Conservation (phyloP, 2,113 vertebrate species). For the Geococcyx californianus region DNA sequence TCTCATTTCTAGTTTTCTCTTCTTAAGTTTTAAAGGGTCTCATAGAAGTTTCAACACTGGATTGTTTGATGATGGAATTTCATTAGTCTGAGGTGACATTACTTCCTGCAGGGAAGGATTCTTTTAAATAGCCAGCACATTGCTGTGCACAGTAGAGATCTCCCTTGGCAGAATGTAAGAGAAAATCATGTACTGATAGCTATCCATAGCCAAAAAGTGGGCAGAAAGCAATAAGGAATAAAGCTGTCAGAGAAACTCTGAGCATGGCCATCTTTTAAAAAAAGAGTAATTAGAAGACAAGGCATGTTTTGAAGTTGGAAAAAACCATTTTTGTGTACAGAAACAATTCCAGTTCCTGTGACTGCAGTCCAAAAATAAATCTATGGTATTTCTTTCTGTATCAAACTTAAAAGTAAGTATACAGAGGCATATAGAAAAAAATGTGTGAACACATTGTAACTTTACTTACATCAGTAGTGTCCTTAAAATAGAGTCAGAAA, state of each 20-base stretch:
- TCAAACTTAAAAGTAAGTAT: neutral
- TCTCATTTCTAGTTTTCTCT: slow-evolving; percentile 32
- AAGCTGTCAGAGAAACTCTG: neutral
- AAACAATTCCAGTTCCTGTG: neutral
- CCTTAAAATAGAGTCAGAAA: neutral
- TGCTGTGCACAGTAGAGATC: neutral
- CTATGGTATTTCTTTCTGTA: neutral
- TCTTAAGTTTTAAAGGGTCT: slow-evolving; percentile 32
- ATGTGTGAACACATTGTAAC: neutral
- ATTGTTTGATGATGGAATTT: slow-evolving; percentile 38
- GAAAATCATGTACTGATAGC: neutral
- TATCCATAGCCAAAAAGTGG: neutral
- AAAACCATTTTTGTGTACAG: neutral
- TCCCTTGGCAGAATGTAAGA: slow-evolving; percentile 22
- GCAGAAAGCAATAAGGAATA: neutral
- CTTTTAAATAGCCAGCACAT: neutral
- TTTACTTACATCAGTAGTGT: neutral
- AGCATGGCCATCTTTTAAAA: neutral
- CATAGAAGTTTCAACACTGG: neutral
- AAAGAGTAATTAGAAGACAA: neutral
- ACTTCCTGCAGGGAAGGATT: slow-evolving; percentile 29
- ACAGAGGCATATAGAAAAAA: neutral
- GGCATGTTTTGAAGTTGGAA: neutral
- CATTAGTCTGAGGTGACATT: slow-evolving; percentile 53
- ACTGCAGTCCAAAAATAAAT: neutral